Conservation (phyloP, 1,140 invertebrate genomes). For the Danaus melanippus region DNA sequence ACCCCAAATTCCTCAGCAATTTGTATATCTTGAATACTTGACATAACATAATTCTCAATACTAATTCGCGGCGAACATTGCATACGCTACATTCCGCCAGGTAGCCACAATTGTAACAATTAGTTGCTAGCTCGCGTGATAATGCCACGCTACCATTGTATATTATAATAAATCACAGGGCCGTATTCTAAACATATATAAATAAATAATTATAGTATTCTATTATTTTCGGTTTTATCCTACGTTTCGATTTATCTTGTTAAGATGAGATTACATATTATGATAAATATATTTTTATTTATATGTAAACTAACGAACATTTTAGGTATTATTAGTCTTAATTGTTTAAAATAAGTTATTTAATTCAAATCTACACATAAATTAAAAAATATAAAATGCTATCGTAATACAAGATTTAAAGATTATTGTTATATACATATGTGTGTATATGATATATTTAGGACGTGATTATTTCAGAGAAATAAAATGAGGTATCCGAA, state of each 20-base stretch:
- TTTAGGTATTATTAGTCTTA: no score
- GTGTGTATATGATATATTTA: no score
- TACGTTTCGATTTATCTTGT: no score
- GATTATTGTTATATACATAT: no score
- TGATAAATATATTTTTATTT: background rate
- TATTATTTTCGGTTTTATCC: background rate
- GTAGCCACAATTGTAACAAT: conserved; percentile 25
- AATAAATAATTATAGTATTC: background rate
- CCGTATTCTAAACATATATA: background rate
- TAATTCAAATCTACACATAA: no score
- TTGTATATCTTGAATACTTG: conserved; percentile 25
- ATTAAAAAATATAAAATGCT: no score
- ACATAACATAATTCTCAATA: conserved; percentile 22
- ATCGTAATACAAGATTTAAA: no score
- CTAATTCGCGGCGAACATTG: conserved; percentile 22
- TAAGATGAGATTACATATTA: background rate
- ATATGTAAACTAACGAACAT: no score
- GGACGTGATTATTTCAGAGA: no score
- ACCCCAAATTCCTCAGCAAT: conserved; percentile 2
- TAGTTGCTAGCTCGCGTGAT: conserved; percentile 19
- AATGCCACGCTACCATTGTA: conserved; percentile 15
- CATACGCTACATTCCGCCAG: conserved; percentile 26
- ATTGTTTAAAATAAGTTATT: no score
- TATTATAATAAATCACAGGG: conserved; percentile 2
- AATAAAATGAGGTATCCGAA: background rate